phyloP scores from a whole-genome alignment of 2,888 invertebrate genomes.

The Nyleta sp. region DNA sequence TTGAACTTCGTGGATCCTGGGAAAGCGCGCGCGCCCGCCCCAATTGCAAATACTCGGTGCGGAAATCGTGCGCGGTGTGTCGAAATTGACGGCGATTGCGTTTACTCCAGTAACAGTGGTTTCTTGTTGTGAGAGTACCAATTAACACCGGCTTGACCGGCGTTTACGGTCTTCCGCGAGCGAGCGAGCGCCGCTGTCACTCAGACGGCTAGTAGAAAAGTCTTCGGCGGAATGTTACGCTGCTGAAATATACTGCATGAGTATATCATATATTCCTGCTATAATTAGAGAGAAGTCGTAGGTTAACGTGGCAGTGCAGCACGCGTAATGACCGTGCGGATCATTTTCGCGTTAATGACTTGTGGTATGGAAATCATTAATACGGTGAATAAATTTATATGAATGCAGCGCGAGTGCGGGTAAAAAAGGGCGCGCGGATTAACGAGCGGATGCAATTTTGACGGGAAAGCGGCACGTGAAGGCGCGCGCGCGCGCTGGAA shows the following conservation, averaged over 20 bases:
- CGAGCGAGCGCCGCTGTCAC: slow-evolving; percentile 5
- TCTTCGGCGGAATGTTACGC: slow-evolving; percentile 29
- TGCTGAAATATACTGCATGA: slow-evolving; percentile 37
- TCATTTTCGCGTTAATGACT: slow-evolving; percentile 33
- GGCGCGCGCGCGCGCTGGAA: slow-evolving; percentile 14
- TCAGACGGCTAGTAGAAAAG: slow-evolving; percentile 26
- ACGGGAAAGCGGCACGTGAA: slow-evolving; percentile 15
- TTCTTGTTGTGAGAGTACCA: slow-evolving; percentile 36
- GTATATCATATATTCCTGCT: slow-evolving; percentile 37
- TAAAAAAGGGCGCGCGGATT: slow-evolving; percentile 16
- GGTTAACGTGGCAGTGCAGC: slow-evolving; percentile 35
- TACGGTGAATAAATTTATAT: background rate
- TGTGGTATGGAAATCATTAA: slow-evolving; percentile 21
- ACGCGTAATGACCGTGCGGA: slow-evolving; percentile 18
- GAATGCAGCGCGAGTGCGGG: slow-evolving; percentile 4
- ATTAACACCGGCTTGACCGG: slow-evolving; percentile 36
- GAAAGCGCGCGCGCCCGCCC: no score
- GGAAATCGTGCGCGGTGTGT: background rate
- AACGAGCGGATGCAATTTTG: slow-evolving; percentile 24
- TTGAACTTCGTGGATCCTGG: background rate
- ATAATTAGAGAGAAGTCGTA: slow-evolving; percentile 46
- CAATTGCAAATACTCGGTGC: no score
- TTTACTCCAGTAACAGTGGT: slow-evolving; percentile 33
- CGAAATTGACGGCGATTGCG: background rate
- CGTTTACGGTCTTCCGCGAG: slow-evolving; percentile 40